These are phyloP conservation scores for Siphamia tubifer DNA, from an alignment of 2,113 vertebrate genomes.

Conservation along the genomic window DNA sequence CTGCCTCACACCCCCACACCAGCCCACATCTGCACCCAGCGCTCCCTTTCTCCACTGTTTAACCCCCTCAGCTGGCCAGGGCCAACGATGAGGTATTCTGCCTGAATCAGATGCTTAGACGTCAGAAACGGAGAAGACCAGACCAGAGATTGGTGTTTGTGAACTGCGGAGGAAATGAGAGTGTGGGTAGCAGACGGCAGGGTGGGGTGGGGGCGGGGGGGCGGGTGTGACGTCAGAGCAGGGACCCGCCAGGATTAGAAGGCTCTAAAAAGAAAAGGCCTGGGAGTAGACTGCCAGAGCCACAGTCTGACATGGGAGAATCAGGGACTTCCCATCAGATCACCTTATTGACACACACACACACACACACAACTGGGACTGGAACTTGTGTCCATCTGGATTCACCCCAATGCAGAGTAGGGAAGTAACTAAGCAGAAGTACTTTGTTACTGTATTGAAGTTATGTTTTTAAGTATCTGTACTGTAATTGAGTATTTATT, in stretches of 20 bases:
- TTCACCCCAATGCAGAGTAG: constrained; percentile 12
- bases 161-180: constrained; percentile 89
- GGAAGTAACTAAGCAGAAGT: too few relatives aligned
- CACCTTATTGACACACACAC: constrained; percentile 67
- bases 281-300: constrained; percentile 54
- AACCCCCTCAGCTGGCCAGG: constrained; percentile 75
- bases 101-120: constrained; percentile 76
- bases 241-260: constrained; percentile 94
- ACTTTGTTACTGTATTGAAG: too few relatives aligned
- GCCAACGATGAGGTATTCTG: constrained; percentile 60
- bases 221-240: constrained; percentile 85
- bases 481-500: too few relatives aligned
- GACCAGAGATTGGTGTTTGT: constrained; percentile 84
- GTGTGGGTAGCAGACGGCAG: constrained; percentile 85
- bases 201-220: constrained; percentile 54
- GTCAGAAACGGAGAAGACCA: constrained; percentile 79
- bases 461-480: too few relatives aligned
- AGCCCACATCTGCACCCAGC: constrained; percentile 40
- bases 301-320: constrained; percentile 70
- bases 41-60: constrained; percentile 47
- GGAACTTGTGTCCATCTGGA: constrained; percentile 32
- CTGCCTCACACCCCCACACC: constrained; percentile 46
- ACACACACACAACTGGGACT: constrained; percentile 58
- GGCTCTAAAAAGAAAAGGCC: constrained; percentile 91
- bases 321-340: constrained; percentile 79